Evolutionary conservation across 2,797 vertebrate species (phyloP).

Genomic region (Babyrousa celebensis): DNA sequence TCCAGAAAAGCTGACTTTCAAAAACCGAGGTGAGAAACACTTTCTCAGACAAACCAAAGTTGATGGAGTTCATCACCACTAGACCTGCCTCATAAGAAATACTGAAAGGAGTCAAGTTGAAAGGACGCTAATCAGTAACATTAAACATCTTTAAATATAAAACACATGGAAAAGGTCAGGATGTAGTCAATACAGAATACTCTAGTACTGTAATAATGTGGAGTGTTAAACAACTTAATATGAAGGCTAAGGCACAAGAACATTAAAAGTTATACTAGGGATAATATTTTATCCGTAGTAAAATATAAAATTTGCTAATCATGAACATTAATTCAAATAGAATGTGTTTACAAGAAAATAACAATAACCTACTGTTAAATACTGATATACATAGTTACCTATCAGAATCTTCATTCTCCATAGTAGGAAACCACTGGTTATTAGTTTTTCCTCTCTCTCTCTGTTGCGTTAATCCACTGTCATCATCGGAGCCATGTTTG

Average conservation of each 20-base stretch:
- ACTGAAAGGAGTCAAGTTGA: neutral
- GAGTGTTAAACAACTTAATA: neutral
- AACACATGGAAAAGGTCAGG: neutral
- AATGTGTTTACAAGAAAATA: neutral
- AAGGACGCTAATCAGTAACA: neutral
- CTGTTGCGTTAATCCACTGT: constrained; percentile 35
- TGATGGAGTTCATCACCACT: neutral
- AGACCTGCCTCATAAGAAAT: neutral
- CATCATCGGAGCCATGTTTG: neutral
- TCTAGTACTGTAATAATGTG: neutral
- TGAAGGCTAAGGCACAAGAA: neutral
- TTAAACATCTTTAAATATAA: no score
- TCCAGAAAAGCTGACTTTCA: neutral
- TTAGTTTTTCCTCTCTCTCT: neutral
- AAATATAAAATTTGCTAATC: constrained; percentile 7
- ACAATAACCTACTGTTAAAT: neutral
- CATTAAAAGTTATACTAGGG: neutral
- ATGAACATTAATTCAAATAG: constrained; percentile 15
- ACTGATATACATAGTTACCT: constrained; percentile 82
- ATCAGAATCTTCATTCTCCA: constrained; percentile 63
- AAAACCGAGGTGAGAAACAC: neutral
- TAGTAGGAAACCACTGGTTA: constrained; percentile 16
- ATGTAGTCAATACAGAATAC: neutral
- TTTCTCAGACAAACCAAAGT: neutral
- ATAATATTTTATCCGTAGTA: no score